A percentile compares a stretch with the other conserved stretches of the same genome.
These are phyloP conservation scores for Lottia scabra DNA, from an alignment of 2,888 invertebrate species.

Conservation along the genomic window DNA sequence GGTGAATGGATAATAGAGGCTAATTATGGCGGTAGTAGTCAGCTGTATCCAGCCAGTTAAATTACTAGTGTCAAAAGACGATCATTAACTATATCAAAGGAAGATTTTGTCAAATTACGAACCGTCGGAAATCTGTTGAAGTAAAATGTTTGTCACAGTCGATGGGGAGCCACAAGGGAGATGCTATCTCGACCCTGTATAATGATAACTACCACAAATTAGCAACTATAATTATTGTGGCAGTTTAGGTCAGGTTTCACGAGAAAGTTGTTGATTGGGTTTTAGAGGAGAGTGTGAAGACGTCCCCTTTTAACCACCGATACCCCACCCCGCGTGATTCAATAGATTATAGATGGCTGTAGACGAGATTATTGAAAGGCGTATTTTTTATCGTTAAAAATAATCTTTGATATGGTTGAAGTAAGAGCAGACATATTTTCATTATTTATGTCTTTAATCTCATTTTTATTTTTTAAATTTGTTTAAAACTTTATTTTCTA, in stretches of 20 bases:
- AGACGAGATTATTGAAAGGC: too few species aligned
- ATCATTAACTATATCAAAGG: constrained; percentile 1
- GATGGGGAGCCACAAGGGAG: constrained; percentile 3
- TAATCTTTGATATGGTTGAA: too few species aligned
- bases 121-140: neutral
- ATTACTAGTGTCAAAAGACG: constrained; percentile 1
- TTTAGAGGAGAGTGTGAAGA: too few species aligned
- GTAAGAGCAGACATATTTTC: too few species aligned
- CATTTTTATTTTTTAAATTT: too few species aligned
- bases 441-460: too few species aligned
- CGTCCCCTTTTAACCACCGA: too few species aligned
- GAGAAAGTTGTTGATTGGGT: too few species aligned
- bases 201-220: constrained; percentile 3
- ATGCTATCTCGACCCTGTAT: neutral
- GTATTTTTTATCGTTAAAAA: too few species aligned
- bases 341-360: too few species aligned
- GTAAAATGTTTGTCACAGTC: neutral
- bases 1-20: neutral
- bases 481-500: too few species aligned
- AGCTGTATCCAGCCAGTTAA: constrained; percentile 2
- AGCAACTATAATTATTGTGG: neutral
- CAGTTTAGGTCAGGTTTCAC: neutral
- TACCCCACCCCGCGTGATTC: too few species aligned
- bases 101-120: neutral
- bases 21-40: neutral